A percentile compares a stretch with the other conserved stretches of the same genome.
phyloP scores from a whole-genome alignment of 1,140 invertebrate species.

The Nephotettix cincticeps region DNA sequence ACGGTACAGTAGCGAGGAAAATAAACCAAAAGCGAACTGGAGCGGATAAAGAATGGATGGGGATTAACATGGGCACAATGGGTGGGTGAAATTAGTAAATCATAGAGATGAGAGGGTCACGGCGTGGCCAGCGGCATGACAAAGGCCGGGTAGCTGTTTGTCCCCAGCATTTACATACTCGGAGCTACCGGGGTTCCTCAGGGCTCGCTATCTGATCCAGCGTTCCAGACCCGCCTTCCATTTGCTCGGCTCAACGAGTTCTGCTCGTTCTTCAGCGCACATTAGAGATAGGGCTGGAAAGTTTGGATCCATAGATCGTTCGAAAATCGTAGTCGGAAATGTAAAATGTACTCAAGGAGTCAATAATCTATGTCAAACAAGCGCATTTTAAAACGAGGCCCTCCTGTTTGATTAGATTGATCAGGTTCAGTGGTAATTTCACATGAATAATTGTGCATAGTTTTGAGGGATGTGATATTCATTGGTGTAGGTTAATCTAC shows the following conservation, averaged over 20 bases:
- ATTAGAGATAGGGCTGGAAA: no score
- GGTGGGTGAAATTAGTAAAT: constrained; percentile 19
- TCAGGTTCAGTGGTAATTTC: no score
- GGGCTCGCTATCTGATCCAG: not conserved
- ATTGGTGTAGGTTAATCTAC: no score
- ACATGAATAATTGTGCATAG: no score
- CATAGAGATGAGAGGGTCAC: constrained; percentile 17
- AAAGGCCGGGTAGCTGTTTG: constrained; percentile 14
- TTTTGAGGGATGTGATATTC: no score
- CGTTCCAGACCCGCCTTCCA: not conserved
- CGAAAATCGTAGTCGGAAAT: no score
- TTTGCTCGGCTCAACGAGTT: not conserved
- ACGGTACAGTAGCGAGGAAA: not conserved
- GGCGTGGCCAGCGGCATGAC: not conserved
- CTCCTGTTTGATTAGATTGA: no score
- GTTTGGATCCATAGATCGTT: no score
- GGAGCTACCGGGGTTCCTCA: not conserved
- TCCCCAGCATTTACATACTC: constrained; percentile 9
- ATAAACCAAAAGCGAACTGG: not conserved
- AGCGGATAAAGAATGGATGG: constrained; percentile 9
- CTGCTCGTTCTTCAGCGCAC: no score
- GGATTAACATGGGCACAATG: constrained; percentile 19
- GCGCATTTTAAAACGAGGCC: no score
- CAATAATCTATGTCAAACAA: no score
- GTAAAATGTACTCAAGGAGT: no score